Conservation (phyloP, 2,797 vertebrate species). For the Myotis daubentonii region DNA sequence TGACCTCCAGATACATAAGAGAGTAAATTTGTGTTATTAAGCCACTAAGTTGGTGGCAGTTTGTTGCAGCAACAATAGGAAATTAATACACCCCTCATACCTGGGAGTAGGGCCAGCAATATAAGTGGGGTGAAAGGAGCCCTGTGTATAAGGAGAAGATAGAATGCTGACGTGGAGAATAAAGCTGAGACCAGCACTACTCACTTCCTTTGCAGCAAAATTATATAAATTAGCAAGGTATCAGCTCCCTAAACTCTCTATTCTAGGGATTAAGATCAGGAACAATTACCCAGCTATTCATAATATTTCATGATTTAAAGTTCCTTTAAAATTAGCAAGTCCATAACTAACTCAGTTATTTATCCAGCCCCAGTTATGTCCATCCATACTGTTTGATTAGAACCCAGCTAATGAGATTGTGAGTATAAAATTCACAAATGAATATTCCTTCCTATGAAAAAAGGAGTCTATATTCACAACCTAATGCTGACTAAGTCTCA, state of each 20-base stretch:
- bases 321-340: slow-evolving; percentile 45
- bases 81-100: neutral
- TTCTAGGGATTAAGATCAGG: slow-evolving; percentile 40
- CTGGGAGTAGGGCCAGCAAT: neutral
- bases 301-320: slow-evolving; percentile 14
- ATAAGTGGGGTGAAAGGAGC: neutral
- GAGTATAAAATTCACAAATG: slow-evolving; percentile 5
- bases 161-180: neutral
- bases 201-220: neutral
- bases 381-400: slow-evolving; percentile 16
- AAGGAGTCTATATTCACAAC: neutral
- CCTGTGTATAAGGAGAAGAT: neutral
- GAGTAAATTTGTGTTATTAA: neutral
- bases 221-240: neutral
- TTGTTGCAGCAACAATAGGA: neutral
- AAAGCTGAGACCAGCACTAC: neutral
- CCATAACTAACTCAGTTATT: slow-evolving; percentile 44
- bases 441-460: neutral
- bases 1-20: neutral
- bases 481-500: neutral
- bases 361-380: slow-evolving; percentile 13
- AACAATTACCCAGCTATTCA: slow-evolving; percentile 1
- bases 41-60: neutral
- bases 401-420: neutral
- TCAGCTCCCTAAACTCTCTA: neutral